Evolutionary conservation across 2,888 invertebrate species (phyloP).

Genomic region (Leucophenga montana): DNA sequence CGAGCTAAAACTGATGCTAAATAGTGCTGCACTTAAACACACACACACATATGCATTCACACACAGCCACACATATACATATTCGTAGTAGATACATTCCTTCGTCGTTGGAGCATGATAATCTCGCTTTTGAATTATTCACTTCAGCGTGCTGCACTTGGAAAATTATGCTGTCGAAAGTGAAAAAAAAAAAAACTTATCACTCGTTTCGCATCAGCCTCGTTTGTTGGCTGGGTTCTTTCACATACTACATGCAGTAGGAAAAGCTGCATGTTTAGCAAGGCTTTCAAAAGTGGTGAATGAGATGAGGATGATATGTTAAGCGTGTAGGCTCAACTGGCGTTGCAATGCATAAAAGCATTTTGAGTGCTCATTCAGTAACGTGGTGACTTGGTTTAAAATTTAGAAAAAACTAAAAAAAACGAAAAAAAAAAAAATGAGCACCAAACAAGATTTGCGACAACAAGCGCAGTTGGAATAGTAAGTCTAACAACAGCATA

Average conservation of each 20-base stretch:
- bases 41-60: no score
- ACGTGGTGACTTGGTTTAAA: conserved; percentile 10
- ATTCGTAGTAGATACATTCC: no score
- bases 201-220: conserved; percentile 1
- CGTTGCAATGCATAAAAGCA: conserved; percentile 13
- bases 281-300: no score
- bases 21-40: not conserved
- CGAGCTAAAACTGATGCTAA: conserved; percentile 8
- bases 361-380: conserved; percentile 19
- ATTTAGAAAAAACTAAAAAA: not conserved
- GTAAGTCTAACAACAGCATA: not conserved
- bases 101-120: conserved; percentile 10
- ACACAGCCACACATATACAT: no score
- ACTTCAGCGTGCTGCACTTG: conserved; percentile 15
- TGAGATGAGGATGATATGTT: no score
- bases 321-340: no score
- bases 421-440: not conserved
- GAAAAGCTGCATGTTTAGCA: no score
- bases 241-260: not conserved
- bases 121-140: conserved; percentile 20
- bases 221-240: not conserved
- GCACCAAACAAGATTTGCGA: not conserved
- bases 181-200: conserved; percentile 19
- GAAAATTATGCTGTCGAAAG: conserved; percentile 25
- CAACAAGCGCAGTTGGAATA: not conserved